Percentiles rank a stretch among this genome's conserved stretches.
phyloP scores from a whole-genome alignment of 2,888 invertebrate genomes.

The Oscheius onirici region DNA sequence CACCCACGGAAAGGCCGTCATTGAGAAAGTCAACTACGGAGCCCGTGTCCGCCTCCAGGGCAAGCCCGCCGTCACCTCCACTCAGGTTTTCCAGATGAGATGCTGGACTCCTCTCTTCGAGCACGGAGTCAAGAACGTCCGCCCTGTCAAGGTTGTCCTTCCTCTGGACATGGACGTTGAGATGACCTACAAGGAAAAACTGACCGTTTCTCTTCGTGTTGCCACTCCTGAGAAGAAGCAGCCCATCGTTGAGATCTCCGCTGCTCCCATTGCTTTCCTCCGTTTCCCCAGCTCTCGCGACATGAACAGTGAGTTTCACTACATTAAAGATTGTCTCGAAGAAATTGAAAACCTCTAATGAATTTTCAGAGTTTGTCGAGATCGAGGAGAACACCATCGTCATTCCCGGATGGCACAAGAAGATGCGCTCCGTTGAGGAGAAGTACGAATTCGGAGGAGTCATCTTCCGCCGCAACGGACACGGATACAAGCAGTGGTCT shows the following conservation, averaged over 20 bases:
- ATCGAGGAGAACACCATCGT: constrained; percentile 59
- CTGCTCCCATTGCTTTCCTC: constrained; percentile 59
- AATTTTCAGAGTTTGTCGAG: constrained; percentile 38
- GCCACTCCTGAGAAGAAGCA: constrained; percentile 39
- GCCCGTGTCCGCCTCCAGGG: constrained; percentile 36
- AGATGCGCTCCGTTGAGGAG: constrained; percentile 37
- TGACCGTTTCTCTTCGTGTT: constrained; percentile 33
- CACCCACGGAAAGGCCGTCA: constrained; percentile 32
- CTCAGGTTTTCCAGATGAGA: constrained; percentile 44
- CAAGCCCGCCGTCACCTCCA: constrained; percentile 36
- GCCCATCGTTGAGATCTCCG: constrained; percentile 37
- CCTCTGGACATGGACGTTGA: constrained; percentile 54
- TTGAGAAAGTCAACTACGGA: constrained; percentile 37
- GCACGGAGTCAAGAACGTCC: constrained; percentile 58
- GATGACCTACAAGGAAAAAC: constrained; percentile 32
- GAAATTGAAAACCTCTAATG: no score
- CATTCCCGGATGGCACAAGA: constrained; percentile 42
- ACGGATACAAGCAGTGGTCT: constrained; percentile 42
- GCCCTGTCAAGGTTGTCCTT: constrained; percentile 44
- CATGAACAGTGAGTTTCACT: constrained; percentile 20
- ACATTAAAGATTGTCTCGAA: no score
- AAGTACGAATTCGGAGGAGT: constrained; percentile 43
- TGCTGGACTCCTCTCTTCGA: constrained; percentile 54
- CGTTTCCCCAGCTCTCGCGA: constrained; percentile 43
- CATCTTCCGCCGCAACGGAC: constrained; percentile 45